These are phyloP conservation scores for Thelaira solivaga DNA, from an alignment of 2,888 invertebrate species.

Conservation along the genomic window DNA sequence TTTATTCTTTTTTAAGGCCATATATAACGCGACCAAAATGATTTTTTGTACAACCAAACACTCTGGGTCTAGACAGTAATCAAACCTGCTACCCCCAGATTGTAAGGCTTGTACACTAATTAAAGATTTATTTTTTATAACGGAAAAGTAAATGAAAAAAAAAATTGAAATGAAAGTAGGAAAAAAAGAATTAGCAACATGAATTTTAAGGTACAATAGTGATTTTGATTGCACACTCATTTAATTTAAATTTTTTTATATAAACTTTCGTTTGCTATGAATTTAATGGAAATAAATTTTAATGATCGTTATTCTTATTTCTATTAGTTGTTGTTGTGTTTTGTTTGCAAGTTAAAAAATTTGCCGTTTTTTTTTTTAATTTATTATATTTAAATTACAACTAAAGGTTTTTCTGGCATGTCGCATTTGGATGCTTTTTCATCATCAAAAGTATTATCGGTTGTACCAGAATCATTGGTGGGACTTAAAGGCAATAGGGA, in stretches of 20 bases:
- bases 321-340: no score
- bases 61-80: no score
- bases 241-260: not conserved
- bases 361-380: no score
- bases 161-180: not conserved
- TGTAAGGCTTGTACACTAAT: no score
- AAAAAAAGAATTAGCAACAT: constrained; percentile 1
- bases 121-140: no score
- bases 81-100: no score
- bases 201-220: constrained; percentile 52
- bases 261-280: not conserved
- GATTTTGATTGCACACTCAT: constrained; percentile 50
- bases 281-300: constrained; percentile 32
- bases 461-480: constrained; percentile 69
- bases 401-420: constrained; percentile 74
- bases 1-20: no score
- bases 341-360: not conserved
- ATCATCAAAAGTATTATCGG: constrained; percentile 70
- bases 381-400: constrained; percentile 71
- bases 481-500: constrained; percentile 75
- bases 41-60: no score
- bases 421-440: constrained; percentile 73
- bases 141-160: no score
- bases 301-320: no score
- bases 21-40: no score